These are phyloP conservation scores for Hucho hucho DNA, from an alignment of 2,113 vertebrate genomes.

Conservation along the genomic window DNA sequence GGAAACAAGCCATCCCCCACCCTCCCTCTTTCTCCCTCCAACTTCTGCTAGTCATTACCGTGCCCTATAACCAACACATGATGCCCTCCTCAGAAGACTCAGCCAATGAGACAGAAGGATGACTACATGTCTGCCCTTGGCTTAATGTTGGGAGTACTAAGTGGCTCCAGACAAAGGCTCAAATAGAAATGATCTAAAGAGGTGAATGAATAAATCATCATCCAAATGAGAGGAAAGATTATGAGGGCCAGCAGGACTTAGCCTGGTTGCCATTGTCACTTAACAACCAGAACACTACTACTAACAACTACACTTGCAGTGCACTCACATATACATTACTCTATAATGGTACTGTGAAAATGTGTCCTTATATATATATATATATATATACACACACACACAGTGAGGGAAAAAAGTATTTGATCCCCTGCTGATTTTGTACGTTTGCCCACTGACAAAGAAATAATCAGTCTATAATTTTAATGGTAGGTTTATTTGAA, in stretches of 20 bases:
- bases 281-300: too few species aligned
- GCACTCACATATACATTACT: not conserved
- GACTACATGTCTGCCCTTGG: not conserved
- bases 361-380: too few species aligned
- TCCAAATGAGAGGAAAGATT: not conserved
- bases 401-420: too few species aligned
- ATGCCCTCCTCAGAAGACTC: not conserved
- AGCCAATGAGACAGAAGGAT: constrained; percentile 1
- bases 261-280: too few species aligned
- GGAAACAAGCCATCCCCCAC: constrained; percentile 26
- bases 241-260: not conserved
- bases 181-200: constrained; percentile 34
- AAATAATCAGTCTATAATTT: too few species aligned
- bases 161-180: constrained; percentile 12
- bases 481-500: too few species aligned
- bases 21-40: constrained; percentile 18
- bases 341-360: not conserved
- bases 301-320: not conserved
- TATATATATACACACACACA: too few species aligned
- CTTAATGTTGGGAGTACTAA: constrained; percentile 2
- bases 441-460: too few species aligned
- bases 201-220: constrained; percentile 25
- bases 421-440: too few species aligned
- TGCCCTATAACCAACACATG: not conserved
- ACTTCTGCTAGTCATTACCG: not conserved